phyloP scores from a whole-genome alignment of 2,113 vertebrate genomes.

The Siniperca chuatsi region DNA sequence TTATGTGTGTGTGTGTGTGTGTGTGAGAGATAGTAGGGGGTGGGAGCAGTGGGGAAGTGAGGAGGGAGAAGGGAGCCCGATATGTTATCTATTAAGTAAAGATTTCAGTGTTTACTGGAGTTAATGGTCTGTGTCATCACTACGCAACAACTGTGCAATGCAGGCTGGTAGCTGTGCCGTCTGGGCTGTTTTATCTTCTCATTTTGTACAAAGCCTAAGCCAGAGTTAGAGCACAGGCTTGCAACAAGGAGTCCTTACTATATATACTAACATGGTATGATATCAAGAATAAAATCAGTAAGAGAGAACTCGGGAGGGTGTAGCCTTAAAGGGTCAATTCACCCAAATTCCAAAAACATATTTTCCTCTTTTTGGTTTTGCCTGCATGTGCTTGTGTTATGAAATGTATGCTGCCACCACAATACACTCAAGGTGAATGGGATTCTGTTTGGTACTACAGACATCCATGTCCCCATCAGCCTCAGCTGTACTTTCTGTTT shows the following conservation, averaged over 20 bases:
- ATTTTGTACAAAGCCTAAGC: slow-evolving; percentile 10
- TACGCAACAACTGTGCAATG: slow-evolving; percentile 68
- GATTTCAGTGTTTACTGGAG: slow-evolving; percentile 63
- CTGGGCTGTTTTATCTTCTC: slow-evolving; percentile 15
- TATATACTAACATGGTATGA: slow-evolving; percentile 1
- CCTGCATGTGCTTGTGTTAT: background rate
- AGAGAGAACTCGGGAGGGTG: background rate
- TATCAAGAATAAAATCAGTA: background rate
- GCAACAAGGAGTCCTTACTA: background rate
- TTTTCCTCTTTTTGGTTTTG: background rate
- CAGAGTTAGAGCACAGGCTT: background rate
- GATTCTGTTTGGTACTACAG: background rate
- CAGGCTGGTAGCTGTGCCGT: slow-evolving; percentile 12
- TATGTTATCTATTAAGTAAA: slow-evolving; percentile 67
- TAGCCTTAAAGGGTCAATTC: background rate
- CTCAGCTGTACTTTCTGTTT: background rate
- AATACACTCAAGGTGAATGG: too few species aligned
- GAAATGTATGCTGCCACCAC: too few species aligned
- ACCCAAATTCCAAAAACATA: background rate
- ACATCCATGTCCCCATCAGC: background rate
- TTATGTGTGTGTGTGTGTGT: slow-evolving; percentile 47
- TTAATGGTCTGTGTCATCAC: slow-evolving; percentile 75
- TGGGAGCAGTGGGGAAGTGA: slow-evolving; percentile 6
- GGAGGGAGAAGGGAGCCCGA: slow-evolving; percentile 41
- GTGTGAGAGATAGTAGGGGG: slow-evolving; percentile 25